Percentiles rank a stretch among this genome's conserved stretches.
Evolutionary conservation across 2,888 invertebrate genomes (phyloP).

Genomic region (Athrips mouffetella): DNA sequence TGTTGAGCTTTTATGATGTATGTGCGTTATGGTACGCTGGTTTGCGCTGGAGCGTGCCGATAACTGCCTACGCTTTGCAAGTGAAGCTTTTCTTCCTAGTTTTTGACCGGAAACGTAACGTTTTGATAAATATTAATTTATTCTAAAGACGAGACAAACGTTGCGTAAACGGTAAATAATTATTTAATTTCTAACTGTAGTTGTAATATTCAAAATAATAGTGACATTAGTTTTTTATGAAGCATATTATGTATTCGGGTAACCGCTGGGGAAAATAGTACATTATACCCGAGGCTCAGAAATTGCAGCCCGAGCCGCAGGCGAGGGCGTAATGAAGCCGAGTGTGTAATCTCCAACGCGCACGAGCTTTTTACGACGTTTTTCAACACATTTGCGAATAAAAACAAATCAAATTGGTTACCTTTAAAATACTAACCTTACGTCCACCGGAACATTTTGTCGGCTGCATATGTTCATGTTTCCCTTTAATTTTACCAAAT

Average conservation of each 20-base stretch:
- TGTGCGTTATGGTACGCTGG: slow-evolving; percentile 72
- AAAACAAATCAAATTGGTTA: neutral
- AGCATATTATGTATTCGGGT: neutral
- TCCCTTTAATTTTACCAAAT: no score
- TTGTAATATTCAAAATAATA: neutral
- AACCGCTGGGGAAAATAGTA: no score
- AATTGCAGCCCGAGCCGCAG: no score
- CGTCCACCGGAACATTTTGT: no score
- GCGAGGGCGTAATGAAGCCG: no score
- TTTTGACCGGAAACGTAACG: slow-evolving; percentile 45
- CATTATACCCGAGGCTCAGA: no score
- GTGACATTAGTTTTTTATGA: neutral
- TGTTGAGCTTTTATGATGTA: slow-evolving; percentile 31
- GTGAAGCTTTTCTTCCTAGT: slow-evolving; percentile 49
- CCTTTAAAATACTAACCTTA: no score
- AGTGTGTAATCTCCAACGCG: no score
- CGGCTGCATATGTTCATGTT: no score
- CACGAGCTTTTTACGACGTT: no score
- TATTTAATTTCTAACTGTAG: no score
- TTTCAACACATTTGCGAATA: neutral
- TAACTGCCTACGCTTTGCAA: slow-evolving; percentile 49
- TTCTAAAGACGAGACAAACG: neutral
- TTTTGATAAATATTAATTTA: slow-evolving; percentile 27
- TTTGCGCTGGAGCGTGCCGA: slow-evolving; percentile 55
- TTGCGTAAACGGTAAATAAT: neutral